Evolutionary conservation across 2,797 vertebrate genomes (phyloP).

Genomic region (Sebastes iracundus): DNA sequence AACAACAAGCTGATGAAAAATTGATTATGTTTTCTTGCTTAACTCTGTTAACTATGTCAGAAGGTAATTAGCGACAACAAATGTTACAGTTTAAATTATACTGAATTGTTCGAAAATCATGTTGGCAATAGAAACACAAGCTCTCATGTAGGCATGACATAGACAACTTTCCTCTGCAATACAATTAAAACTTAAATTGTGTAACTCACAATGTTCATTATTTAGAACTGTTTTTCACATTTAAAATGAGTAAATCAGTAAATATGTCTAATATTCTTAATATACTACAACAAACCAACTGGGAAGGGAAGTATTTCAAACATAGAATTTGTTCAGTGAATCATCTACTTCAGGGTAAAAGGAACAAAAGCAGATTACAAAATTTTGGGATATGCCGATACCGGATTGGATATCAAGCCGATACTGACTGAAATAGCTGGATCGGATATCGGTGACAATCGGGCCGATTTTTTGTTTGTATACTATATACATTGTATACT

Average conservation of each 20-base stretch:
- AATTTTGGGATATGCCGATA: too few species aligned
- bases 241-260: not conserved
- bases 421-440: too few species aligned
- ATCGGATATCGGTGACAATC: too few species aligned
- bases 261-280: not conserved
- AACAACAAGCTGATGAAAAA: conserved; percentile 84
- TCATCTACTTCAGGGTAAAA: not conserved
- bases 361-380: not conserved
- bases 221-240: conserved; percentile 5
- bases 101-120: conserved; percentile 36
- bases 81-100: conserved; percentile 55
- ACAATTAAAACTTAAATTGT: conserved; percentile 2
- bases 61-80: conserved; percentile 72
- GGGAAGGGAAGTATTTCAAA: not conserved
- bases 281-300: not conserved
- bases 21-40: conserved; percentile 81
- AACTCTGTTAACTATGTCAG: conserved; percentile 79
- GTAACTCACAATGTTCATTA: not conserved
- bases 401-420: too few species aligned
- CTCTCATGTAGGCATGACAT: not conserved
- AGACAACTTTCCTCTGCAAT: not conserved
- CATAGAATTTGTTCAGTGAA: not conserved
- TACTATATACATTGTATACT: too few species aligned
- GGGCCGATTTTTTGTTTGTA: too few species aligned
- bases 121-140: conserved; percentile 7